Evolutionary conservation across 2,113 vertebrate species (phyloP).

Genomic region (Sprattus sprattus): DNA sequence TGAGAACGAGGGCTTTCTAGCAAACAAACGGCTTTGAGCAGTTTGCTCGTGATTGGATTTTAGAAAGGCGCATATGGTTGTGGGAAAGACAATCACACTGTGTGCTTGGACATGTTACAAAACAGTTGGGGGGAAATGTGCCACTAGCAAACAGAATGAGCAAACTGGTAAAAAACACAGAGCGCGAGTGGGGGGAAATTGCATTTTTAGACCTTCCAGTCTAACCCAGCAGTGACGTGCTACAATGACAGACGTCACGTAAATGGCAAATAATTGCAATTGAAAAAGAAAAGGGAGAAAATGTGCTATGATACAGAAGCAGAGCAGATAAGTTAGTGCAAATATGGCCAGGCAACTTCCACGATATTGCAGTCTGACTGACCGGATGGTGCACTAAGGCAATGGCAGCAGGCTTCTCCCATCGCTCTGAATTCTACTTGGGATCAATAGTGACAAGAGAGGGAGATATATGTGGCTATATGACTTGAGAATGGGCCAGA

Average conservation of each 20-base stretch:
- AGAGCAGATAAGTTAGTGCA: background rate
- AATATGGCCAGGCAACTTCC: background rate
- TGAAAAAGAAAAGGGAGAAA: background rate
- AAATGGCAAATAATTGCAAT: background rate
- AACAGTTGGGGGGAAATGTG: background rate
- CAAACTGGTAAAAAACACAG: background rate
- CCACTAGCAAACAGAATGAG: background rate
- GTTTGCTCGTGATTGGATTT: conserved; percentile 56
- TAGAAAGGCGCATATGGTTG: conserved; percentile 44
- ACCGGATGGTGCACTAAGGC: conserved; percentile 15
- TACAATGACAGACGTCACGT: background rate
- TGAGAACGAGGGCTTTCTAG: conserved; percentile 47
- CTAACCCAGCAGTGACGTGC: background rate
- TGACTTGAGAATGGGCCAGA: conserved; percentile 49
- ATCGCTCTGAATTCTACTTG: conserved; percentile 20
- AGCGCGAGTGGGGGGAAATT: background rate
- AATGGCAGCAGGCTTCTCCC: conserved; percentile 12
- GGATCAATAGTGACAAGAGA: conserved; percentile 37
- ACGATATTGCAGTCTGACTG: conserved; percentile 20
- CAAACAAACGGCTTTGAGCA: conserved; percentile 62
- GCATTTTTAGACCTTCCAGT: background rate
- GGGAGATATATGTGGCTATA: conserved; percentile 31
- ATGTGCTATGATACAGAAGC: background rate
- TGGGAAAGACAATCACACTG: conserved; percentile 60
- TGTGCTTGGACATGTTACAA: conserved; percentile 40